Percentiles rank a stretch among this genome's conserved stretches.
Conservation (phyloP, 2,888 invertebrate genomes). For the Calliopum simillimum region DNA sequence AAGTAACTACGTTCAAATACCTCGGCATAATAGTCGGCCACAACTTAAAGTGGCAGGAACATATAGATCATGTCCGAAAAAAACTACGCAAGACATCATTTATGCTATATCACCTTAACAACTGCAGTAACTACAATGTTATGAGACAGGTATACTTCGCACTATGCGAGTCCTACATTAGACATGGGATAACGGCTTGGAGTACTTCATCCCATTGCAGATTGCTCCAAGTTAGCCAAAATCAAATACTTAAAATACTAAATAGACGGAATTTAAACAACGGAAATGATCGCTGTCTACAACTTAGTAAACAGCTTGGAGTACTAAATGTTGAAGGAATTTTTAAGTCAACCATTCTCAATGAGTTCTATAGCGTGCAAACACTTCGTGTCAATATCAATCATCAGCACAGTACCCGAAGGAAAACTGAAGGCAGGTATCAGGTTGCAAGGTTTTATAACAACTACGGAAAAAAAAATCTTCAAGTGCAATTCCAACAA, state of each 20-base stretch:
- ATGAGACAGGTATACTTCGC: too few species aligned
- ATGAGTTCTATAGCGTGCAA: not conserved
- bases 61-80: not conserved
- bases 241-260: not conserved
- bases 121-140: too few species aligned
- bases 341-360: not conserved
- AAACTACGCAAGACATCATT: conserved; percentile 1
- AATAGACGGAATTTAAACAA: not conserved
- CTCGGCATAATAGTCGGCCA: not conserved
- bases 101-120: not conserved
- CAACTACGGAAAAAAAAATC: not conserved
- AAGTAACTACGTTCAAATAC: not conserved
- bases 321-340: not conserved
- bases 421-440: not conserved
- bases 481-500: not conserved
- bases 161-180: too few species aligned
- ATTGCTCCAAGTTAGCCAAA: not conserved
- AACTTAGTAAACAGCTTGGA: not conserved
- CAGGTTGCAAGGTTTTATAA: not conserved
- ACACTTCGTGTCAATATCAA: not conserved
- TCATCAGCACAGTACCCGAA: not conserved
- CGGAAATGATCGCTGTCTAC: too few species aligned
- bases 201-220: too few species aligned
- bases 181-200: too few species aligned
- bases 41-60: not conserved